Conservation (phyloP, 2,888 invertebrate genomes). For the Hypercompe scribonia region DNA sequence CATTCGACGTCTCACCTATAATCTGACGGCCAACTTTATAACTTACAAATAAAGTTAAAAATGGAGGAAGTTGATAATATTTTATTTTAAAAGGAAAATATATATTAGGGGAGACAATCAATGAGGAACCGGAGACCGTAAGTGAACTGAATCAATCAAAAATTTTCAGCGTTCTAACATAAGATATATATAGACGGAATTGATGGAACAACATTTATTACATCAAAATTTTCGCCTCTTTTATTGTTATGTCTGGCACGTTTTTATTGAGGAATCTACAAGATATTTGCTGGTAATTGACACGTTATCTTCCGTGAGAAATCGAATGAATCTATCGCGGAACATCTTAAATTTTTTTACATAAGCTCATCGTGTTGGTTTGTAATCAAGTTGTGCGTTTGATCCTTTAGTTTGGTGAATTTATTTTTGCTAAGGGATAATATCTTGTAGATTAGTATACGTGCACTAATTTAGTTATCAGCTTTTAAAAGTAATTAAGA, state of each 20-base stretch:
- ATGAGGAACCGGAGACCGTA: neutral
- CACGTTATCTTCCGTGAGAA: slow-evolving; percentile 8
- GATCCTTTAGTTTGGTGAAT: neutral
- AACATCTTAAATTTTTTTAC: neutral
- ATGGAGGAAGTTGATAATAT: no score
- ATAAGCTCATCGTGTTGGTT: neutral
- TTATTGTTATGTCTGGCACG: slow-evolving; percentile 9
- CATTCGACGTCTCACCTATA: neutral
- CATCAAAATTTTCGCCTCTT: neutral
- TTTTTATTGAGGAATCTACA: slow-evolving; percentile 11
- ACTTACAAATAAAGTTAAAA: no score
- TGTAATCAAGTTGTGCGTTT: neutral
- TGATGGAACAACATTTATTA: slow-evolving; percentile 3
- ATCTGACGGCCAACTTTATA: neutral
- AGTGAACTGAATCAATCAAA: neutral
- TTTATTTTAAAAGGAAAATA: no score
- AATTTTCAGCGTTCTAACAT: neutral
- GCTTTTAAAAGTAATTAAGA: no score
- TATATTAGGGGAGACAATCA: no score
- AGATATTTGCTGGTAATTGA: slow-evolving; percentile 13
- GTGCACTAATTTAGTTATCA: neutral
- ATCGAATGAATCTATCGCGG: neutral
- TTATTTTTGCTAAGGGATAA: neutral
- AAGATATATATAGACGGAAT: neutral
- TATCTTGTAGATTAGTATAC: neutral